phyloP scores from a whole-genome alignment of 2,888 invertebrate genomes.

The Pollenia labialis region DNA sequence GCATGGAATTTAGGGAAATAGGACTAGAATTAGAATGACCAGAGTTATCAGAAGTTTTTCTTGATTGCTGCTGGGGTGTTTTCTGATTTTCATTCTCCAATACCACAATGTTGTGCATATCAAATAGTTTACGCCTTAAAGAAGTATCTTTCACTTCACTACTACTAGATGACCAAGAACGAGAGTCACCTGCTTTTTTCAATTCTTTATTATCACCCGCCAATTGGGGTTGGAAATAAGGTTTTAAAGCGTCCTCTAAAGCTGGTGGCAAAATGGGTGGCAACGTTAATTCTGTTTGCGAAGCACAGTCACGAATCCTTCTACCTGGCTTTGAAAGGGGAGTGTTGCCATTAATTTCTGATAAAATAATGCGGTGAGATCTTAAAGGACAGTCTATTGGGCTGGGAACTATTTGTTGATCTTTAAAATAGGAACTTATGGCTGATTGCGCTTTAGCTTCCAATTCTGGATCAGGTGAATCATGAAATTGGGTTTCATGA shows the following conservation, averaged over 20 bases:
- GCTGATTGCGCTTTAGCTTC: conserved; percentile 87
- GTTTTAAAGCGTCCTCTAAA: conserved; percentile 86
- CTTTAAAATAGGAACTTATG: conserved; percentile 85
- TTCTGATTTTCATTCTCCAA: conserved; percentile 73
- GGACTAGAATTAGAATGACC: conserved; percentile 70
- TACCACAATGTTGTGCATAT: conserved; percentile 78
- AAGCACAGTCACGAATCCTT: conserved; percentile 82
- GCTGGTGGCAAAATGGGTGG: conserved; percentile 86
- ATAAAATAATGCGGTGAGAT: conserved; percentile 81
- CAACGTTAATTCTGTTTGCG: conserved; percentile 87
- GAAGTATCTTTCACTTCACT: conserved; percentile 81
- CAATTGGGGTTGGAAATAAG: conserved; percentile 85
- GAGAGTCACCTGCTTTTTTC: conserved; percentile 74
- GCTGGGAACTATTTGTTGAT: conserved; percentile 83
- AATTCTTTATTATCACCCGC: conserved; percentile 71
- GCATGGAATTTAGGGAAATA: conserved; percentile 48
- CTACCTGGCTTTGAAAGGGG: conserved; percentile 79
- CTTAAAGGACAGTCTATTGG: conserved; percentile 82
- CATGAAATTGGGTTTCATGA: conserved; percentile 85
- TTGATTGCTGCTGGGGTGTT: not conserved
- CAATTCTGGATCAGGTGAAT: conserved; percentile 85
- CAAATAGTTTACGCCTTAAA: conserved; percentile 83
- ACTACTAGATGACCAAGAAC: conserved; percentile 28
- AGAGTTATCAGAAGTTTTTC: conserved; percentile 30
- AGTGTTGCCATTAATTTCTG: conserved; percentile 78